Percentiles rank a stretch among this genome's conserved stretches.
Conservation (phyloP, 2,797 vertebrate species). For the Trachurus trachurus region DNA sequence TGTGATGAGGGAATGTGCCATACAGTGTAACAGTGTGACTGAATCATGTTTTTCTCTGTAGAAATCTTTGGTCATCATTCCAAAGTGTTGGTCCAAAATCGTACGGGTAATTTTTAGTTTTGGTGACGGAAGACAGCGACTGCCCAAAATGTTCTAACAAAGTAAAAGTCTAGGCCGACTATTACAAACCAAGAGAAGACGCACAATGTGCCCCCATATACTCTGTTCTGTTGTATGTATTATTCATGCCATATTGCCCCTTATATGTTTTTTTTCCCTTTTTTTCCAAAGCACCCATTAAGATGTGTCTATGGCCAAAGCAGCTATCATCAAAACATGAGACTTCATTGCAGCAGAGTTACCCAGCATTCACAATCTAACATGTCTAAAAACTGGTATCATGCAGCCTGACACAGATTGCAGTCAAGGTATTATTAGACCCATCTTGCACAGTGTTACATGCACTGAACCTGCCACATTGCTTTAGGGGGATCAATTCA, state of each 20-base stretch:
- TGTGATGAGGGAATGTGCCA: background rate
- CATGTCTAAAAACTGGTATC: background rate
- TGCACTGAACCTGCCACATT: conserved; percentile 3
- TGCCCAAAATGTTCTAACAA: no score
- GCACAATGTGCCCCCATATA: background rate
- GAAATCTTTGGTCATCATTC: background rate
- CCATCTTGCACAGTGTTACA: conserved; percentile 9
- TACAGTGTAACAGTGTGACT: background rate
- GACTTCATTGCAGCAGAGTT: background rate
- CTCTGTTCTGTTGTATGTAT: background rate
- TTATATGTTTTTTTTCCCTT: no score
- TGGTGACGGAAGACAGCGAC: background rate
- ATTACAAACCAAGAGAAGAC: no score
- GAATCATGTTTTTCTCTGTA: background rate
- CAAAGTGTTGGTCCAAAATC: background rate
- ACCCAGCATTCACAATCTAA: background rate
- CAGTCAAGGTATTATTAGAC: conserved; percentile 6
- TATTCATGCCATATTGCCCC: no score
- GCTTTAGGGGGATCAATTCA: background rate
- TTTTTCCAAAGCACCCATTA: no score
- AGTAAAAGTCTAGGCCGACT: no score
- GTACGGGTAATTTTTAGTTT: background rate
- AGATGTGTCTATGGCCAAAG: background rate
- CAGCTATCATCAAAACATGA: background rate
- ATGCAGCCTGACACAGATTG: background rate